These are phyloP conservation scores for Sarcophaga peregrina DNA, from an alignment of 1,140 invertebrate species.

Conservation along the genomic window DNA sequence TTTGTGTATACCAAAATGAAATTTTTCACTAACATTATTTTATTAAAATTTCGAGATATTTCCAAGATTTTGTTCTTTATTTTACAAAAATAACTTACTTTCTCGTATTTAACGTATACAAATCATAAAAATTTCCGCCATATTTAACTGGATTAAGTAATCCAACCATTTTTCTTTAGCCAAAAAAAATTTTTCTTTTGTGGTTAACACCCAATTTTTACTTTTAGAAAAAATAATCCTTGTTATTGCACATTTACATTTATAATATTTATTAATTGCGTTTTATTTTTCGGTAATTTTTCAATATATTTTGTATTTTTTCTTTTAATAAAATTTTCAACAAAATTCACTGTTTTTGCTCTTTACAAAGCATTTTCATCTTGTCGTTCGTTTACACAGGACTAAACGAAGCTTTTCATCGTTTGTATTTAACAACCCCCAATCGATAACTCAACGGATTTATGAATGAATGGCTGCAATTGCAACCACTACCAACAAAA, in stretches of 20 bases:
- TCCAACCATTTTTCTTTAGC: constrained; percentile 57
- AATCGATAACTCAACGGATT: background rate
- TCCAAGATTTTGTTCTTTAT: background rate
- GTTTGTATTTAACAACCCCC: background rate
- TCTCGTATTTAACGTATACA: constrained; percentile 63
- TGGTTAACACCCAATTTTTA: constrained; percentile 19
- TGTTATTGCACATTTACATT: background rate
- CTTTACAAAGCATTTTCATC: background rate
- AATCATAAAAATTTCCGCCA: constrained; percentile 65
- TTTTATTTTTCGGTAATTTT: background rate
- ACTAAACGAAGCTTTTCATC: background rate
- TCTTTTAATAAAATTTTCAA: background rate
- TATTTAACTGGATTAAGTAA: constrained; percentile 65
- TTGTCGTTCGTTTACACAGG: constrained; percentile 10
- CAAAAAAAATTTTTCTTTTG: background rate
- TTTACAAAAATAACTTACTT: constrained; percentile 54
- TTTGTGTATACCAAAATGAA: background rate
- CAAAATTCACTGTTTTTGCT: background rate
- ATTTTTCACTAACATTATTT: background rate
- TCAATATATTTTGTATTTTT: background rate
- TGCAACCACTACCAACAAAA: constrained; percentile 14
- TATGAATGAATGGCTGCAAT: constrained; percentile 27
- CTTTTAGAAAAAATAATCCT: constrained; percentile 6
- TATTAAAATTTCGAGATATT: background rate
- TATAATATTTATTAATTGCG: background rate